phyloP scores from a whole-genome alignment of 64 coral and sea anemone species.

The Cladopsammia gracilis region DNA sequence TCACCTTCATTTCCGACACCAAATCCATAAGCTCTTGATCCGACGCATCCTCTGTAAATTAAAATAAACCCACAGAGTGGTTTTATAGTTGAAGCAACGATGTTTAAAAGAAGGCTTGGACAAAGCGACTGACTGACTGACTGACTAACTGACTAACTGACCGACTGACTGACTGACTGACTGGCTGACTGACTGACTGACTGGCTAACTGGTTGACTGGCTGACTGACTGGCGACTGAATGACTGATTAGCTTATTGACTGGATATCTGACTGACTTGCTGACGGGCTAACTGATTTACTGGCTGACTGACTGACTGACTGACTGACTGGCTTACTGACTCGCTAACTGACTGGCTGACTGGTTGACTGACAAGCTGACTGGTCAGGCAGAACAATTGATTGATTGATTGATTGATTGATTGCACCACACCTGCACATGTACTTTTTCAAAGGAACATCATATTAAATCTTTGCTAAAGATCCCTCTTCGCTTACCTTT shows the following conservation, averaged over 20 bases:
- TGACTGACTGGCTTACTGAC: too few species aligned
- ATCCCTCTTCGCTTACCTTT: slow-evolving; percentile 76
- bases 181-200: background rate
- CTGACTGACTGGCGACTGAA: background rate
- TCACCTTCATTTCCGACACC: slow-evolving; percentile 99
- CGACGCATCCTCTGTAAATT: slow-evolving; percentile 83
- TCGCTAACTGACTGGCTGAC: background rate
- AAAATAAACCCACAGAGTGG: background rate
- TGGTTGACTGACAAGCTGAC: background rate
- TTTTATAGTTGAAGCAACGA: too few species aligned
- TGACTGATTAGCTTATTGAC: background rate
- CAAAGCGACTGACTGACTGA: too few species aligned
- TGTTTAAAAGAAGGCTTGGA: too few species aligned
- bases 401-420: background rate
- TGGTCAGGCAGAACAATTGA: too few species aligned
- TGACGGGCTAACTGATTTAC: background rate
- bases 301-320: background rate
- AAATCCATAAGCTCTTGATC: slow-evolving; percentile 92
- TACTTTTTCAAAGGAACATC: too few species aligned
- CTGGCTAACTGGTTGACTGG: background rate
- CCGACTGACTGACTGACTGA: background rate
- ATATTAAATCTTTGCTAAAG: too few species aligned
- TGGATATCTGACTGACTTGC: background rate
- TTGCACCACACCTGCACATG: background rate
- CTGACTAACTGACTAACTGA: too few species aligned